phyloP scores from a whole-genome alignment of 2,888 invertebrate genomes.

The Temnothorax unifasciatus region DNA sequence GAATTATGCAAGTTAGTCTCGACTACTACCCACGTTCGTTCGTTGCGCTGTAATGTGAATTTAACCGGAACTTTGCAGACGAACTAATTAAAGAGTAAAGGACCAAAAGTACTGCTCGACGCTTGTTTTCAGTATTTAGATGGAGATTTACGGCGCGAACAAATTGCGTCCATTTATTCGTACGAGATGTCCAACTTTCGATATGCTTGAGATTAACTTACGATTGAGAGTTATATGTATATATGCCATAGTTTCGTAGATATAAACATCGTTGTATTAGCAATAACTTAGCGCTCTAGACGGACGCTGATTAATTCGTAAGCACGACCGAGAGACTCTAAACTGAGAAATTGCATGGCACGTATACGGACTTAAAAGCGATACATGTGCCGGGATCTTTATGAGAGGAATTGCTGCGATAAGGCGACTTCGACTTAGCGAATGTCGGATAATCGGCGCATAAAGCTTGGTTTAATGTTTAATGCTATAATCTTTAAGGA shows the following conservation, averaged over 20 bases:
- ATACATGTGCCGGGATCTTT: slow-evolving; percentile 32
- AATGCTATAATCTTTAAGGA: slow-evolving; percentile 71
- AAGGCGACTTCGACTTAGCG: slow-evolving; percentile 62
- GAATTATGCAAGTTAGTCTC: slow-evolving; percentile 48
- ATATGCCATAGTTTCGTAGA: neutral
- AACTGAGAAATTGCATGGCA: slow-evolving; percentile 21
- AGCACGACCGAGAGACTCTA: neutral
- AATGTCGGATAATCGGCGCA: slow-evolving; percentile 64
- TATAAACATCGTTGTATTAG: neutral
- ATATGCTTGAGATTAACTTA: neutral
- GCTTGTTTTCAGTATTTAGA: slow-evolving; percentile 35
- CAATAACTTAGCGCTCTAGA: neutral
- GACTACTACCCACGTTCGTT: slow-evolving; percentile 24
- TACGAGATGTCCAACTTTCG: neutral
- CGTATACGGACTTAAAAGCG: slow-evolving; percentile 28
- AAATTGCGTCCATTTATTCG: slow-evolving; percentile 16
- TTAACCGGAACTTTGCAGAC: slow-evolving; percentile 52
- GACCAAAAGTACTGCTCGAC: slow-evolving; percentile 23
- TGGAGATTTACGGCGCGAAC: slow-evolving; percentile 4
- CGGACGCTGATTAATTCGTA: slow-evolving; percentile 4
- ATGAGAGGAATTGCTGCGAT: slow-evolving; percentile 48
- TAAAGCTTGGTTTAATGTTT: slow-evolving; percentile 70
- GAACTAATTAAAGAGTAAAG: slow-evolving; percentile 51
- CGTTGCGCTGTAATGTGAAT: slow-evolving; percentile 41
- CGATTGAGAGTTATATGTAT: neutral